A percentile compares a stretch with the other conserved stretches of the same genome.
These are phyloP conservation scores for Percina caprodes DNA, from an alignment of 2,113 vertebrate genomes.

Conservation along the genomic window DNA sequence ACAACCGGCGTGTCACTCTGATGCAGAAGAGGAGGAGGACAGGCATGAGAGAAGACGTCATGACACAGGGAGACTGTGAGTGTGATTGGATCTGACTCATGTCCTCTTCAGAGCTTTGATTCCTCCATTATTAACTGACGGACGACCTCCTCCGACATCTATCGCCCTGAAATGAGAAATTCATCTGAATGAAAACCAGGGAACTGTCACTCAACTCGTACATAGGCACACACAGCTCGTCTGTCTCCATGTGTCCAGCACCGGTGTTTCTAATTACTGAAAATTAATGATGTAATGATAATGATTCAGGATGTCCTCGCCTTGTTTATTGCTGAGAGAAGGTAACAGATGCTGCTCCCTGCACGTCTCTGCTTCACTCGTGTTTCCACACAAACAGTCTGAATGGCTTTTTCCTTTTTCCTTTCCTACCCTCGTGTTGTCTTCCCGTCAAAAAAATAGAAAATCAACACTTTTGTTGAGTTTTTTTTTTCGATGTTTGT, in stretches of 20 bases:
- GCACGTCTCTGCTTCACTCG: too few species aligned
- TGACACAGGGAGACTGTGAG: not conserved
- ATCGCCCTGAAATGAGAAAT: not conserved
- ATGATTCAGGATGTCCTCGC: too few species aligned
- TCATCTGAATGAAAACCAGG: not conserved
- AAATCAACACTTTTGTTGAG: too few species aligned
- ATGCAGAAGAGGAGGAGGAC: not conserved
- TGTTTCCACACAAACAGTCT: too few species aligned
- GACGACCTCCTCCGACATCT: not conserved
- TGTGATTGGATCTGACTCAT: not conserved
- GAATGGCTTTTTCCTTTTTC: too few species aligned
- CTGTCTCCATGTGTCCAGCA: not conserved
- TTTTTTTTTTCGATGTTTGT: too few species aligned
- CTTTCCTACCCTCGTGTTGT: too few species aligned
- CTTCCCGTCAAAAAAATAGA: too few species aligned
- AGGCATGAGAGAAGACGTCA: not conserved
- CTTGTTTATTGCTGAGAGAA: too few species aligned
- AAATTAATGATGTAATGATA: slow-evolving; percentile 2
- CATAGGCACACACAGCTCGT: not conserved
- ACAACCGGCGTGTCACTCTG: not conserved
- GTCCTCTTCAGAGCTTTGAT: slow-evolving; percentile 4
- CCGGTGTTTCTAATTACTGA: not conserved
- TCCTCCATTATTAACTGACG: not conserved
- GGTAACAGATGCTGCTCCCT: too few species aligned
- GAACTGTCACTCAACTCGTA: not conserved